A percentile compares a stretch with the other conserved stretches of the same genome.
These are phyloP conservation scores for Vulpes lagopus DNA, from an alignment of 2,113 vertebrate species.

Conservation along the genomic window DNA sequence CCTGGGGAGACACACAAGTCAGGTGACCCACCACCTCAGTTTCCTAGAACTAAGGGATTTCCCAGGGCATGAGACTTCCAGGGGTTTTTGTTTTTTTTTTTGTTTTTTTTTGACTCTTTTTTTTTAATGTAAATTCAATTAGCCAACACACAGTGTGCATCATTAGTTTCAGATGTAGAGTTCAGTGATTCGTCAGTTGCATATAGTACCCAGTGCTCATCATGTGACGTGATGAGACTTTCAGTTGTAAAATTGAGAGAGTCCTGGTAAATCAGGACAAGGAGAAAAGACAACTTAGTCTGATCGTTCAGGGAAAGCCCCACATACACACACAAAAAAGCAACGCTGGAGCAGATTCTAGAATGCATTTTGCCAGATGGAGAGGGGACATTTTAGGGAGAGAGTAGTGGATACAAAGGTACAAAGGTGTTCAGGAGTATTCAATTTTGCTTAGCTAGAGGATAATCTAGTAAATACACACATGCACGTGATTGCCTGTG, in stretches of 20 bases:
- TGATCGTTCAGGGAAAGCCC: not conserved
- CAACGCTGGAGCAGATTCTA: not conserved
- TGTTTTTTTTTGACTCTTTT: not conserved
- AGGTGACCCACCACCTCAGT: not conserved
- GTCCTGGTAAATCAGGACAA: not conserved
- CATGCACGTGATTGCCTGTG: fast-evolving
- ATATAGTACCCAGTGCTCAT: not conserved
- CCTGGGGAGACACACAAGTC: not conserved
- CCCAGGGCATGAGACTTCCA: not conserved
- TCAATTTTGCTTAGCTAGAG: not conserved
- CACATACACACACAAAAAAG: not conserved
- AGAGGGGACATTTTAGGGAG: not conserved
- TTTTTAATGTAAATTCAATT: not conserved
- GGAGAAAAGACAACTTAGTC: not conserved
- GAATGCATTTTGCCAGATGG: not conserved
- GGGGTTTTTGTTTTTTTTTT: not conserved
- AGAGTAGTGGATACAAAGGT: not conserved
- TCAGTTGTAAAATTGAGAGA: not conserved
- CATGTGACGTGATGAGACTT: not conserved
- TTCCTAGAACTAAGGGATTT: not conserved
- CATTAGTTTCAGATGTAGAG: not conserved
- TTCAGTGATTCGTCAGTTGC: not conserved
- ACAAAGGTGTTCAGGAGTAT: not conserved
- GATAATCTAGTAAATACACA: fast-evolving
- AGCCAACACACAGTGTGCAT: not conserved